Percentiles rank a stretch among this genome's conserved stretches.
Conservation (phyloP, 2,797 vertebrate genomes). For the Calcarius lapponicus region DNA sequence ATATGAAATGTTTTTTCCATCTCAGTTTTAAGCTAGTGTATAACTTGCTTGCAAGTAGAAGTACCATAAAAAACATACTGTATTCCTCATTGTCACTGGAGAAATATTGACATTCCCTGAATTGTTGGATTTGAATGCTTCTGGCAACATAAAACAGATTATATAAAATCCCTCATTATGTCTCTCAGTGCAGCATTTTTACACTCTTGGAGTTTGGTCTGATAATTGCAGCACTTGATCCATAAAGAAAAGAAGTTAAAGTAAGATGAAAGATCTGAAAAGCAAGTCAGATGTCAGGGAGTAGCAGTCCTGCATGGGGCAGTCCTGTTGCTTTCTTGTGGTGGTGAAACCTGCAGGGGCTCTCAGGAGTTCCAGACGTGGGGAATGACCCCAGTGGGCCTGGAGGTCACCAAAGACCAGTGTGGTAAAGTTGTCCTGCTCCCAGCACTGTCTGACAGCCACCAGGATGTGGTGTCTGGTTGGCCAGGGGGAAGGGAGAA, state of each 20-base stretch:
- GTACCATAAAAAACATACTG: neutral
- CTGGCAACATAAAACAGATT: neutral
- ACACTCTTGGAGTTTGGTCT: neutral
- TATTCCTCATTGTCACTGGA: neutral
- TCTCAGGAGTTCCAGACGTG: neutral
- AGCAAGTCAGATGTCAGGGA: neutral
- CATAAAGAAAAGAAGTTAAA: neutral
- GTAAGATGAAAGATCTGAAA: neutral
- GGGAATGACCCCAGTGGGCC: neutral
- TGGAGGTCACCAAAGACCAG: neutral
- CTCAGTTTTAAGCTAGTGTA: neutral
- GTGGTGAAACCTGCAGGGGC: neutral
- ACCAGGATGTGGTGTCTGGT: rapidly evolving
- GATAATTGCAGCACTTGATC: neutral
- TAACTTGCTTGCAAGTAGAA: neutral
- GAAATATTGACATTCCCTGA: neutral
- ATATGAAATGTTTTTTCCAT: neutral
- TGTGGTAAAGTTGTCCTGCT: rapidly evolving
- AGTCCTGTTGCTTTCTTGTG: neutral
- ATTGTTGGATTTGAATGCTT: neutral
- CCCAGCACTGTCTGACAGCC: neutral
- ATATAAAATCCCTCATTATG: neutral
- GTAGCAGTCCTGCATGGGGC: neutral
- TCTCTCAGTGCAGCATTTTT: neutral
- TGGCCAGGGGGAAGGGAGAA: neutral